phyloP scores from a whole-genome alignment of 2,888 invertebrate genomes.

The Athetis lepigone region DNA sequence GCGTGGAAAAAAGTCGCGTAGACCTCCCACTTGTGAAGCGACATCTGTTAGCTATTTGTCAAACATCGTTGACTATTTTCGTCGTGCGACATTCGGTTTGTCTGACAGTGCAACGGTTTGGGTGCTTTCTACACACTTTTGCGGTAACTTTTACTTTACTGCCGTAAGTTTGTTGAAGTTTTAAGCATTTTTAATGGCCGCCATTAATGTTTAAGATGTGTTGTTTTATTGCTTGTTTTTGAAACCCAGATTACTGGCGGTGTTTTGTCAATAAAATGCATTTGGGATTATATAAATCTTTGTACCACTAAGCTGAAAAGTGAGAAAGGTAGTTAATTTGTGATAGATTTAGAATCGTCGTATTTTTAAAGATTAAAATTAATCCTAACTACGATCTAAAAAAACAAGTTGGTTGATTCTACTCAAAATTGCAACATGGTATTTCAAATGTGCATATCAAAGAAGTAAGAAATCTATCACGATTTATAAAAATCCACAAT shows the following conservation, averaged over 20 bases:
- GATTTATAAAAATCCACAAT: slow-evolving; percentile 42
- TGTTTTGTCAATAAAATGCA: neutral
- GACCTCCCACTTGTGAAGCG: slow-evolving; percentile 71
- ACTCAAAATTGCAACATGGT: slow-evolving; percentile 25
- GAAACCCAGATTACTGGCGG: slow-evolving; percentile 6
- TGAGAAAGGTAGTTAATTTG: neutral
- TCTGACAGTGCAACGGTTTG: slow-evolving; percentile 71
- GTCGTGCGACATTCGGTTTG: slow-evolving; percentile 76
- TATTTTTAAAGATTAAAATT: too few relatives aligned
- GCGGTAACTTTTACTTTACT: slow-evolving; percentile 33
- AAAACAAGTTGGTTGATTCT: slow-evolving; percentile 8
- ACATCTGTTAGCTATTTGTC: slow-evolving; percentile 89
- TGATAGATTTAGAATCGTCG: neutral
- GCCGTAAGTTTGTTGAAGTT: slow-evolving; percentile 25
- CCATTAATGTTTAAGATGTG: slow-evolving; percentile 25
- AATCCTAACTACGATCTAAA: neutral
- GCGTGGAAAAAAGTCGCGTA: slow-evolving; percentile 61
- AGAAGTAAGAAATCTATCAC: slow-evolving; percentile 19
- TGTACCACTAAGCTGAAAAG: neutral
- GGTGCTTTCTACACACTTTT: slow-evolving; percentile 32
- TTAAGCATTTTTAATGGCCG: slow-evolving; percentile 27
- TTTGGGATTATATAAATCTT: slow-evolving; percentile 17
- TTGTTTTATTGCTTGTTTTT: slow-evolving; percentile 35
- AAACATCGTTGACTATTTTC: slow-evolving; percentile 88
- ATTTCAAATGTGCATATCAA: slow-evolving; percentile 11